Percentiles rank a stretch among this genome's conserved stretches.
Conservation (phyloP, 2,888 invertebrate genomes). For the Pelosia muscerda region DNA sequence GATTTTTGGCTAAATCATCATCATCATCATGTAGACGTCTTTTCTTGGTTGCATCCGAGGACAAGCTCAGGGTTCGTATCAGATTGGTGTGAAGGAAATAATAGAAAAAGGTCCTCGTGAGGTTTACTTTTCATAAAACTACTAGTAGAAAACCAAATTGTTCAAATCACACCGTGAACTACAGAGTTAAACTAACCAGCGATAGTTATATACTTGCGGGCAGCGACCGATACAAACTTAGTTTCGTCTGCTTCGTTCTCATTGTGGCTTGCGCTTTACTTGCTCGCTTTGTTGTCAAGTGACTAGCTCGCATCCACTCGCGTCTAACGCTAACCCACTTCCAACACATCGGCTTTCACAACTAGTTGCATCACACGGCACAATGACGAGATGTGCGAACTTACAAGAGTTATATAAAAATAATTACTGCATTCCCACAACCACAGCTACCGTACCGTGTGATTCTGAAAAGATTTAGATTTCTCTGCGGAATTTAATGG, state of each 20-base stretch:
- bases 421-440: slow-evolving; percentile 33
- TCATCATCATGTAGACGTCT: no score
- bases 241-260: neutral
- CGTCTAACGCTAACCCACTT: slow-evolving; percentile 79
- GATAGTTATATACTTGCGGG: no score
- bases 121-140: no score
- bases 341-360: slow-evolving; percentile 81
- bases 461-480: slow-evolving; percentile 7
- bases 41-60: no score
- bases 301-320: slow-evolving; percentile 54
- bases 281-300: slow-evolving; percentile 6
- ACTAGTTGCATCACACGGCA: slow-evolving; percentile 69
- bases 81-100: no score
- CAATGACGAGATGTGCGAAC: slow-evolving; percentile 53
- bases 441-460: neutral
- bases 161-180: no score
- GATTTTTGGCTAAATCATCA: no score
- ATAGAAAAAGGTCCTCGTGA: no score
- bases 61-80: no score
- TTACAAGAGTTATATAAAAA: slow-evolving; percentile 45
- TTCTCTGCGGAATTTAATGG: neutral
- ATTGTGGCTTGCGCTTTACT: slow-evolving; percentile 1
- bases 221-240: no score
- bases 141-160: no score
- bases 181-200: no score